Conservation (phyloP, 2,113 vertebrate species). For the Pachycephala philippinensis region DNA sequence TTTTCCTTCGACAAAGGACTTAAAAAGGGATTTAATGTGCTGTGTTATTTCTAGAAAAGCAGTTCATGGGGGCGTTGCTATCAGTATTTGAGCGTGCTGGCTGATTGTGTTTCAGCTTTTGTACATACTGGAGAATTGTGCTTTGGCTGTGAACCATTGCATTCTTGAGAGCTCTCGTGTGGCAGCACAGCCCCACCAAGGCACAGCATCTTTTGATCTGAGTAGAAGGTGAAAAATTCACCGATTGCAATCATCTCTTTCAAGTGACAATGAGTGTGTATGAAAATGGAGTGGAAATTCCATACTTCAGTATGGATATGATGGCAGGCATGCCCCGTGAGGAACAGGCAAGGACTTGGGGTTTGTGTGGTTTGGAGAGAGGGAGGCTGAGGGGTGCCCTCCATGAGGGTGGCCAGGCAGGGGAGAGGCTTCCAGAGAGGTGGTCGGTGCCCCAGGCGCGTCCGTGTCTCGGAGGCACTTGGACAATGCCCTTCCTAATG, state of each 20-base stretch:
- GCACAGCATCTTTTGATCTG: not conserved
- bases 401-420: not conserved
- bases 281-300: not conserved
- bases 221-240: not conserved
- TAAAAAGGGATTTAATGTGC: not conserved
- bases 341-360: not conserved
- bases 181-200: not conserved
- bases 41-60: not conserved
- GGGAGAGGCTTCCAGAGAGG: not conserved
- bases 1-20: not conserved
- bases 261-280: accelerated
- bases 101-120: not conserved
- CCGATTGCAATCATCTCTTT: not conserved
- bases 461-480: accelerated
- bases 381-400: not conserved
- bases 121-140: not conserved
- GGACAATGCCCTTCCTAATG: not conserved
- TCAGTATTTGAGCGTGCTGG: not conserved
- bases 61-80: not conserved
- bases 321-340: not conserved
- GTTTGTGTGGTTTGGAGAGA: not conserved
- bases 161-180: not conserved
- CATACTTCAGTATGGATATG: not conserved
- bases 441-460: not conserved
- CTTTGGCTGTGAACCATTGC: not conserved